phyloP scores from a whole-genome alignment of 2,797 vertebrate species.

The Malurus splendens region DNA sequence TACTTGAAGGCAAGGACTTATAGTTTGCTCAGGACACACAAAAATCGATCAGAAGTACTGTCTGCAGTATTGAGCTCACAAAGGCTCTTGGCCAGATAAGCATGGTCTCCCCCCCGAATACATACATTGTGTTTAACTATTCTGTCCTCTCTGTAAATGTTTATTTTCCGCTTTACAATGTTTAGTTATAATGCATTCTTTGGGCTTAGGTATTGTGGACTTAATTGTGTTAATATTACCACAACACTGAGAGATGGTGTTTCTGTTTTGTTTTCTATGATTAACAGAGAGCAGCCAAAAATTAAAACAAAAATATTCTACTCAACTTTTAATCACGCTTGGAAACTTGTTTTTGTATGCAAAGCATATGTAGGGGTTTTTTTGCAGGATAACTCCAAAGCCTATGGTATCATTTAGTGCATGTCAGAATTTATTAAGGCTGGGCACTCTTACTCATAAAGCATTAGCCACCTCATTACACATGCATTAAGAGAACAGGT shows the following conservation, averaged over 20 bases:
- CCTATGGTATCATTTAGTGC: neutral
- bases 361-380: neutral
- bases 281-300: neutral
- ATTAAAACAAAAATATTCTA: neutral
- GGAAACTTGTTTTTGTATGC: neutral
- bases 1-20: neutral
- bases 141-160: neutral
- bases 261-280: neutral
- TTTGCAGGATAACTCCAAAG: neutral
- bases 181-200: neutral
- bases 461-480: conserved; percentile 20
- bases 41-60: neutral
- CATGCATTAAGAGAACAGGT: neutral
- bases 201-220: neutral
- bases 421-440: neutral
- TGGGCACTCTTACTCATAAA: neutral
- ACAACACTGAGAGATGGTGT: neutral
- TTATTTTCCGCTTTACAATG: neutral
- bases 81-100: neutral
- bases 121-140: neutral
- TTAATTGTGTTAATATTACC: neutral
- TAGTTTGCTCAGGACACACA: neutral
- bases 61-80: neutral
- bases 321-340: neutral
- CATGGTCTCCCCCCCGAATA: neutral